Evolutionary conservation across 2,888 invertebrate genomes (phyloP), one percentile per base, ranked within the genome.

Genomic region (Lysandra bellargus): DNA sequence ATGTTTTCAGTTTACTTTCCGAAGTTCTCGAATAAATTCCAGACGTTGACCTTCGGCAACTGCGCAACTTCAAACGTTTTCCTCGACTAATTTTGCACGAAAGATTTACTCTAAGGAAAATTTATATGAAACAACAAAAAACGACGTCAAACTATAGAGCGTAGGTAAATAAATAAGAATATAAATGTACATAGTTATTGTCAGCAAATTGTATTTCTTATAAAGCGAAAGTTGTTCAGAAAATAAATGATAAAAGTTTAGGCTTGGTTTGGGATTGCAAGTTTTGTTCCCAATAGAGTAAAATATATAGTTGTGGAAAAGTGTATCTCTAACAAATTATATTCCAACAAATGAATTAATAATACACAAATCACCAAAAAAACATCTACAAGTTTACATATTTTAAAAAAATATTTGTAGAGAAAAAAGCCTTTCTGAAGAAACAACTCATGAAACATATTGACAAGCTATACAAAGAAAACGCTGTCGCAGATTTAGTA

Each of bases 1-100:
- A 76, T 17, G 33, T 76, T 76, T 53, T 33, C 76, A 76, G 76
- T 76, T 76, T 76, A 76, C 76, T 76, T 76, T 57, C 57, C 17
- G 57, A 76, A 76, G 33, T 76, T 76, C 57, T 33, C 37, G 14
- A 76, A 76, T 76, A 76, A 76, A 76, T 76, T 76, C 33, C 75
- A 75, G 44, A 44, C 49, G 75, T 14, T 75, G 49, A 75, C 49
- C 76, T 76, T 76, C 76, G 30, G 53, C 1, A 57, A 76, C 76
- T 76, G 57, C 30, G 76, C 53, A 30, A 76, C 49, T 76, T 53
- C 33, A 76, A 53, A 76, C 30, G 14, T 69, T 69, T 64, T 33
- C 37, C 69, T 69, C 9, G 0, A 69, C 33, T 69, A 17, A 12
- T 37, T 37, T 69, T 37, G 69, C 69, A 69, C 33, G 14, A 69